Evolutionary conservation across 2,797 vertebrate species (phyloP).

Genomic region (Brotula barbata): DNA sequence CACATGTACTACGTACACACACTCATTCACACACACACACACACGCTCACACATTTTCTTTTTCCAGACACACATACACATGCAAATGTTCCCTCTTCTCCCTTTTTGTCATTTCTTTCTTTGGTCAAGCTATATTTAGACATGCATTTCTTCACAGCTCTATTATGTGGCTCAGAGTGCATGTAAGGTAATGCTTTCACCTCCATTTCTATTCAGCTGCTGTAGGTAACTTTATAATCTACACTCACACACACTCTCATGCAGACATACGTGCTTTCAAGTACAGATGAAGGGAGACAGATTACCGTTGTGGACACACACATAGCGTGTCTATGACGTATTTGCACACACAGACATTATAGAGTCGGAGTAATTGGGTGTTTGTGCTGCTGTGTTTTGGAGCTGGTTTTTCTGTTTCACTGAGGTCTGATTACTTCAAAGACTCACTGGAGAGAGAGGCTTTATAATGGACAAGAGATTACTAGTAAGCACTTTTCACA

Average conservation of each 20-base stretch:
- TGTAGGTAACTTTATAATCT: slow-evolving; percentile 13
- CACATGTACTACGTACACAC: not conserved
- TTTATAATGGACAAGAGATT: slow-evolving; percentile 4
- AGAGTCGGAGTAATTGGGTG: slow-evolving; percentile 8
- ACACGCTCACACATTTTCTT: slow-evolving; percentile 5
- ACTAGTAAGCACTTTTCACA: not conserved
- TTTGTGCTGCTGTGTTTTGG: not conserved
- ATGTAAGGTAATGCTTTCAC: slow-evolving; percentile 6
- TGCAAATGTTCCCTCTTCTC: not conserved
- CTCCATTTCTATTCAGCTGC: slow-evolving; percentile 1
- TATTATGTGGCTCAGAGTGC: slow-evolving; percentile 11
- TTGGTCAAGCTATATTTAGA: slow-evolving; percentile 31
- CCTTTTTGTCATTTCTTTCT: not conserved
- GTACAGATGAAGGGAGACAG: not conserved
- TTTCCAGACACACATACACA: slow-evolving; percentile 3
- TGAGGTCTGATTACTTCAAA: not conserved
- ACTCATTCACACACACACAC: slow-evolving; percentile 1
- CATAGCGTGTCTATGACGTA: not conserved
- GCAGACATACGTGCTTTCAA: slow-evolving; percentile 1
- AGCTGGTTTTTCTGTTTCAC: slow-evolving; percentile 1
- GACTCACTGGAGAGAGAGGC: not conserved
- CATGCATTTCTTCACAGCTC: slow-evolving; percentile 13
- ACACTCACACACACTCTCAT: not conserved
- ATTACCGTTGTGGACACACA: slow-evolving; percentile 5
- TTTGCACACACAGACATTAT: not conserved